Evolutionary conservation across 2,113 vertebrate genomes (phyloP).

Genomic region (Marmota flaviventris): DNA sequence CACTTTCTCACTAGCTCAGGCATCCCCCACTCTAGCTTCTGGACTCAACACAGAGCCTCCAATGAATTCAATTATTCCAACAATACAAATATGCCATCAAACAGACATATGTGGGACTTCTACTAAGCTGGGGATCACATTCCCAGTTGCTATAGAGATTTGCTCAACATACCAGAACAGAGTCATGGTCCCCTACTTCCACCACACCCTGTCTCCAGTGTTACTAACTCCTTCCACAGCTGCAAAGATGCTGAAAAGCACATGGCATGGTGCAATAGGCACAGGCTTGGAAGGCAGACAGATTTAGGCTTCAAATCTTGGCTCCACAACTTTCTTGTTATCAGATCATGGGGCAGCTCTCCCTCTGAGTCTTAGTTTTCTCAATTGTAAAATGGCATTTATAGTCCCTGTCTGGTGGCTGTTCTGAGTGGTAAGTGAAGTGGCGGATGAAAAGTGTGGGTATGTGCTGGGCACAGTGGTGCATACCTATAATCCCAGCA

Average conservation of each 20-base stretch:
- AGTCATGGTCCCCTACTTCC: slow-evolving; percentile 45
- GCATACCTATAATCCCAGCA: too few relatives aligned
- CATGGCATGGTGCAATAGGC: not conserved
- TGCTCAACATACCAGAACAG: slow-evolving; percentile 52
- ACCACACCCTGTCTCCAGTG: not conserved
- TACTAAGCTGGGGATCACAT: slow-evolving; percentile 53
- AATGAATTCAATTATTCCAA: slow-evolving; percentile 63
- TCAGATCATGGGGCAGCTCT: not conserved
- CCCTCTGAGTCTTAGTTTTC: slow-evolving; percentile 26
- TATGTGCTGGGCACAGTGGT: too few relatives aligned
- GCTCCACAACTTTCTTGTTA: not conserved
- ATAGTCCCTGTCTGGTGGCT: not conserved
- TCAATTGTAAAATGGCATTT: slow-evolving; percentile 32
- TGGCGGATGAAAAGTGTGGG: not conserved
- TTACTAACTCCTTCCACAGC: slow-evolving; percentile 67
- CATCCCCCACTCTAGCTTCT: slow-evolving; percentile 51
- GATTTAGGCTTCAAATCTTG: not conserved
- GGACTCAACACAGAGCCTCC: slow-evolving; percentile 3
- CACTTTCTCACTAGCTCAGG: slow-evolving; percentile 3
- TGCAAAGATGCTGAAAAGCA: slow-evolving; percentile 56
- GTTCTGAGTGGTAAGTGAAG: not conserved
- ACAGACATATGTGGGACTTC: slow-evolving; percentile 64
- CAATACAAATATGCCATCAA: slow-evolving; percentile 66
- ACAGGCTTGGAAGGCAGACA: slow-evolving; percentile 9
- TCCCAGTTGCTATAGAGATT: slow-evolving; percentile 74